Evolutionary conservation across 2,888 invertebrate genomes (phyloP), one percentile per base, ranked within the genome.

Genomic region (Andrena bucephala): DNA sequence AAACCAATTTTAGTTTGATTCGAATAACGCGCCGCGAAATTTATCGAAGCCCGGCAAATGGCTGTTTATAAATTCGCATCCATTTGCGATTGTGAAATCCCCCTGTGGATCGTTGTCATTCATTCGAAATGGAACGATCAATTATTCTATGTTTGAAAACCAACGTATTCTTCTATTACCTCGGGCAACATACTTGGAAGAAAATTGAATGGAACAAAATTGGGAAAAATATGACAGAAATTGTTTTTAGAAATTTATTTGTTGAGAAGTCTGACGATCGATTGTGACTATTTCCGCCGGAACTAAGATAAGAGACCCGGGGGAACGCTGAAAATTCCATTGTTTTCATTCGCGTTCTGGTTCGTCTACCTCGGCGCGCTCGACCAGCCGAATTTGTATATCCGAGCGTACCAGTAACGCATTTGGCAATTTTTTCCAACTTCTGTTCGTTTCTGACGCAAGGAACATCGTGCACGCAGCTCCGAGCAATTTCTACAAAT

Each of bases 1-100:
- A 54, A 65, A 54, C 27, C 72, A 29, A 65, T 65, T 73, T 42
- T 57, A 42, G 65, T 8, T 65, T 42, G 29, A 73, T 42, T 29
- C 29, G 29, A 73, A 57, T 42, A 27, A 13, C n/a, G 13, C 13
- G 10, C 2, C 54, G 54, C 7, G 42, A 65, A 65, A 65, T 72
- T 42, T 29, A 65, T 65, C 36, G 36, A 1, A 29, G 65, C 10
- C 48, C n/a, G 7, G 4, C 20, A 5, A 63, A 52, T 20, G 7
- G 13, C 6, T 29, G 63, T 50, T 63, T 57, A 57, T 72, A 36
- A 52, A 63, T 36, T 63, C 72, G n/a, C 27, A 27, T 8, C 27
- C 5, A 50, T 54, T 54, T 29, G 36, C 8, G 13, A 36, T 13
- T 16, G 27, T 13, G 24, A 36, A 54, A 13, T 27, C 10, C 42